Percentiles rank a stretch among this genome's conserved stretches.
Evolutionary conservation across 2,888 invertebrate genomes (phyloP).

Genomic region (Laspeyria flexula): DNA sequence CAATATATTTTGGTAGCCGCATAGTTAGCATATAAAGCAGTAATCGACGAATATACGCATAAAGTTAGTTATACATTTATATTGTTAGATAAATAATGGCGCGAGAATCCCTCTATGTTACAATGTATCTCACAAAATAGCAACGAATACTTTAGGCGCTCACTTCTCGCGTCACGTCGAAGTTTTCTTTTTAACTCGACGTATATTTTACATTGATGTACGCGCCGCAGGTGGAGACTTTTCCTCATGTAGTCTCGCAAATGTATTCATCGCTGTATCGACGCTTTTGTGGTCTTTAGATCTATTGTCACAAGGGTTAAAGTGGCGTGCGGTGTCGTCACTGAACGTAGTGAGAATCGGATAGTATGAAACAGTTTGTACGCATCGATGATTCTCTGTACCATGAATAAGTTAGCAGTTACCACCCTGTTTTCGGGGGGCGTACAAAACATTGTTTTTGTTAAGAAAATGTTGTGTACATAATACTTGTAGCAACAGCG

Average conservation of each 20-base stretch:
- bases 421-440: constrained; percentile 45
- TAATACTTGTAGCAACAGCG: constrained; percentile 29
- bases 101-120: too few species aligned
- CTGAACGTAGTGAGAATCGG: constrained; percentile 42
- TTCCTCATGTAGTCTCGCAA: constrained; percentile 40
- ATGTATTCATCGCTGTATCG: constrained; percentile 35
- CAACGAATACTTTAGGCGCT: too few species aligned
- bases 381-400: constrained; percentile 55
- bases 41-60: too few species aligned
- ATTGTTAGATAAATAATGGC: too few species aligned
- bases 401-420: constrained; percentile 61
- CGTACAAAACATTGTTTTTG: constrained; percentile 46
- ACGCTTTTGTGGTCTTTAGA: constrained; percentile 28
- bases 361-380: constrained; percentile 57
- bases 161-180: constrained; percentile 47
- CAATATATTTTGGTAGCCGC: too few species aligned
- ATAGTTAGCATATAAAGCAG: too few species aligned
- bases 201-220: constrained; percentile 55
- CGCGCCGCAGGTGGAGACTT: constrained; percentile 57
- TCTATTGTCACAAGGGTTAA: constrained; percentile 29
- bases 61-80: too few species aligned
- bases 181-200: constrained; percentile 53
- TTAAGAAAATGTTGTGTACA: constrained; percentile 43
- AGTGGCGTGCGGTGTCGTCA: constrained; percentile 17
- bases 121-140: too few species aligned